These are phyloP conservation scores for Ophion slaviceki DNA, from an alignment of 2,888 invertebrate species.

Conservation along the genomic window DNA sequence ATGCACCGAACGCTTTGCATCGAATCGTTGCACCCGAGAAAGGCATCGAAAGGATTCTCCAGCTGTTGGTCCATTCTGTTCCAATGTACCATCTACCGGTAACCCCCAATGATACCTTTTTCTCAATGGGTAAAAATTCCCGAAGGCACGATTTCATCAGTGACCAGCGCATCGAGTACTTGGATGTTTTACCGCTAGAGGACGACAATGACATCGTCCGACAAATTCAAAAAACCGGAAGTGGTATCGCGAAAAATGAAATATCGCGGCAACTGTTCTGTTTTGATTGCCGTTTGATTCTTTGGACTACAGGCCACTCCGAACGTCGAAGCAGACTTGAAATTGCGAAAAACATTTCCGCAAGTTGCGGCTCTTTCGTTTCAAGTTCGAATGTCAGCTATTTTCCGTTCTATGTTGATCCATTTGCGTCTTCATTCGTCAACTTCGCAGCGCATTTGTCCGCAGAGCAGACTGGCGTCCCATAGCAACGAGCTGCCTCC, in stretches of 20 bases:
- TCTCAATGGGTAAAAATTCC: neutral
- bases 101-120: neutral
- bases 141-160: neutral
- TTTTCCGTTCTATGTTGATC: neutral
- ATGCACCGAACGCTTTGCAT: neutral
- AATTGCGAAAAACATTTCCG: too few species aligned
- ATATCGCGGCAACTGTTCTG: too few species aligned
- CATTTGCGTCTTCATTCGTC: neutral
- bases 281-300: too few species aligned
- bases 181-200: neutral
- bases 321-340: too few species aligned
- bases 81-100: neutral
- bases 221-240: neutral
- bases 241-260: neutral
- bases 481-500: neutral
- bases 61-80: constrained; percentile 7
- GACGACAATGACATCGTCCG: neutral
- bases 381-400: too few species aligned
- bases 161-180: neutral
- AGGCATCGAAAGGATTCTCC: neutral
- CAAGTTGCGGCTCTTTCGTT: too few species aligned
- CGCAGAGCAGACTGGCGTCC: neutral
- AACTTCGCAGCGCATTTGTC: neutral
- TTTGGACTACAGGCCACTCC: too few species aligned
- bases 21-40: neutral